phyloP scores from a whole-genome alignment of 64 coral and sea anemone species.

The Stichodactyla helianthus region DNA sequence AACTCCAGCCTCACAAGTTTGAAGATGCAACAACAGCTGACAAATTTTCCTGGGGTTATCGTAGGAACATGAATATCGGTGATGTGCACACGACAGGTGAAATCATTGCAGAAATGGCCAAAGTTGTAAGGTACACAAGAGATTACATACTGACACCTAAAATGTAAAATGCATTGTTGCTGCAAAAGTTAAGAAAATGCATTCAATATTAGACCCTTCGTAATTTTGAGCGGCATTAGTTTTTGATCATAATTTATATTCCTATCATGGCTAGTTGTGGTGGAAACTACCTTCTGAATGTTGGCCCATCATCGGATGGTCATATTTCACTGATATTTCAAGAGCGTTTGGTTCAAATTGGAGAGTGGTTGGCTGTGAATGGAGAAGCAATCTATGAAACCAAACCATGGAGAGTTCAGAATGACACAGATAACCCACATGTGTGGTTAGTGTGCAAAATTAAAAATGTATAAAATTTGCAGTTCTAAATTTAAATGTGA shows the following conservation, averaged over 20 bases:
- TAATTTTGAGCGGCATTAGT: too few relatives aligned
- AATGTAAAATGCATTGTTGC: too few relatives aligned
- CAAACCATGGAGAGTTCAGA: slow-evolving; percentile 46
- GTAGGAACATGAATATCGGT: slow-evolving; percentile 46
- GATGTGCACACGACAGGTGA: slow-evolving; percentile 60
- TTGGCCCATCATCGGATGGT: slow-evolving; percentile 37
- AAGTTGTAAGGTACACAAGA: slow-evolving; percentile 35
- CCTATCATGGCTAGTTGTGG: slow-evolving; percentile 29
- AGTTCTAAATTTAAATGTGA: too few relatives aligned
- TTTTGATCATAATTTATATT: neutral
- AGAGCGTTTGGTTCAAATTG: slow-evolving; percentile 36
- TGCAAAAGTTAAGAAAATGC: too few relatives aligned
- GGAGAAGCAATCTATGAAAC: slow-evolving; percentile 46
- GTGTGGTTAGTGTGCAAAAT: slow-evolving; percentile 22
- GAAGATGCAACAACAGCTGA: slow-evolving; percentile 77
- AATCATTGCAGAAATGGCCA: slow-evolving; percentile 26
- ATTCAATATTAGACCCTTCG: too few relatives aligned
- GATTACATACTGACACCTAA: too few relatives aligned
- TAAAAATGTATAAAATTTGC: neutral
- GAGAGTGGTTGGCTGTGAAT: slow-evolving; percentile 40
- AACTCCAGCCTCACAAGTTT: slow-evolving; percentile 77
- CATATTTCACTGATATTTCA: slow-evolving; percentile 26
- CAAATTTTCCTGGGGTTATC: slow-evolving; percentile 66
- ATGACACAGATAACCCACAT: slow-evolving; percentile 8
- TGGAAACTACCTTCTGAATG: slow-evolving; percentile 45